Percentiles rank a stretch among this genome's conserved stretches.
These are phyloP conservation scores for Pseudolycoriella hygida DNA, from an alignment of 2,888 invertebrate species.

Conservation along the genomic window DNA sequence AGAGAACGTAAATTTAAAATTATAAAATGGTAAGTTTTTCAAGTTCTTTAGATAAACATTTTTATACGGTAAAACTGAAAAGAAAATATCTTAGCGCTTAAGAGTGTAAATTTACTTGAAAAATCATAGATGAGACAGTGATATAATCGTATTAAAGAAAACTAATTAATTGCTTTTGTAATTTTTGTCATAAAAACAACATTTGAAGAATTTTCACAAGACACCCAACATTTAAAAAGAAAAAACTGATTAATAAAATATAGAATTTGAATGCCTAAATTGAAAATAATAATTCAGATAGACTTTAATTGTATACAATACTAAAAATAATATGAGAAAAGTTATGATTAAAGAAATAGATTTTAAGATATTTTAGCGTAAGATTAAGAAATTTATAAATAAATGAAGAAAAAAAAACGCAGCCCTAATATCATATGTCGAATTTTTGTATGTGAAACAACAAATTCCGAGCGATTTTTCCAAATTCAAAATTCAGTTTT, in stretches of 20 bases:
- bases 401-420: background rate
- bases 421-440: slow-evolving; percentile 4
- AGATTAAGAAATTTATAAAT: background rate
- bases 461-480: slow-evolving; percentile 7
- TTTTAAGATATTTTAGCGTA: background rate
- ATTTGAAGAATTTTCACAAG: background rate
- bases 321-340: slow-evolving; percentile 1
- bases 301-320: slow-evolving; percentile 11
- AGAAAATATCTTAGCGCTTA: too few relatives aligned
- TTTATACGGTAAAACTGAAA: too few relatives aligned
- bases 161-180: slow-evolving; percentile 9
- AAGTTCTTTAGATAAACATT: background rate
- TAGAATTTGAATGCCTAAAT: slow-evolving; percentile 5
- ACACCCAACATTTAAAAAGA: background rate
- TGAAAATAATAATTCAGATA: slow-evolving; percentile 7
- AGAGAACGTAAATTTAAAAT: too few relatives aligned
- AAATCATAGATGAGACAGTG: background rate
- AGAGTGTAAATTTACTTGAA: too few relatives aligned
- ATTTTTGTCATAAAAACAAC: slow-evolving; percentile 1
- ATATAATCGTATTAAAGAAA: slow-evolving; percentile 14
- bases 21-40: background rate
- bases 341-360: slow-evolving; percentile 1
- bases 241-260: too few relatives aligned
- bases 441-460: slow-evolving; percentile 1
- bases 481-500: slow-evolving; percentile 8